These are phyloP conservation scores for Atrina japonica DNA, from an alignment of 2,888 invertebrate genomes.

Conservation along the genomic window DNA sequence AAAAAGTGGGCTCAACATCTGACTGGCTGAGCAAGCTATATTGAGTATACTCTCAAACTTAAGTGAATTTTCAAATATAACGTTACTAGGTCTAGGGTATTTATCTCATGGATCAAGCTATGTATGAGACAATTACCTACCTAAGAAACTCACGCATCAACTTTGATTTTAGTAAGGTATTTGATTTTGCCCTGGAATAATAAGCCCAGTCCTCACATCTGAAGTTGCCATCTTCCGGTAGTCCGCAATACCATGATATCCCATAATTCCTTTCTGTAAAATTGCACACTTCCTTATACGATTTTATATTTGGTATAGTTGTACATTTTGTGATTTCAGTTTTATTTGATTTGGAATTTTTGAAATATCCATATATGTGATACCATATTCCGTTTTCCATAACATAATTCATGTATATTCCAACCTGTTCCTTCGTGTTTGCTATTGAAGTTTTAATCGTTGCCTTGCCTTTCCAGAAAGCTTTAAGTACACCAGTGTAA, in stretches of 20 bases:
- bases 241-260: constrained; percentile 26
- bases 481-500: constrained; percentile 20
- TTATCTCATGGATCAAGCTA: no score
- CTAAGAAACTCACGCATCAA: no score
- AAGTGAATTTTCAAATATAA: no score
- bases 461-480: constrained; percentile 16
- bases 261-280: constrained; percentile 10
- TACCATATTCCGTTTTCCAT: constrained; percentile 1
- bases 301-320: not conserved
- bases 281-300: constrained; percentile 2
- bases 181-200: not conserved
- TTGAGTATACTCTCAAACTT: no score
- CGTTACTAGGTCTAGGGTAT: no score
- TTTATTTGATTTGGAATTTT: not conserved
- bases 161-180: not conserved
- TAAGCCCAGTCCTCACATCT: constrained; percentile 16
- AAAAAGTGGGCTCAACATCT: no score
- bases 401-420: constrained; percentile 1
- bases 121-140: no score
- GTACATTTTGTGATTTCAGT: not conserved
- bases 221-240: not conserved
- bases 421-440: constrained; percentile 13
- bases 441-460: constrained; percentile 7
- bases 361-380: not conserved
- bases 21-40: no score